Base-by-base conservation (phyloP, 2,113 vertebrate species). In the Andinoacara biseriatus region DNA sequence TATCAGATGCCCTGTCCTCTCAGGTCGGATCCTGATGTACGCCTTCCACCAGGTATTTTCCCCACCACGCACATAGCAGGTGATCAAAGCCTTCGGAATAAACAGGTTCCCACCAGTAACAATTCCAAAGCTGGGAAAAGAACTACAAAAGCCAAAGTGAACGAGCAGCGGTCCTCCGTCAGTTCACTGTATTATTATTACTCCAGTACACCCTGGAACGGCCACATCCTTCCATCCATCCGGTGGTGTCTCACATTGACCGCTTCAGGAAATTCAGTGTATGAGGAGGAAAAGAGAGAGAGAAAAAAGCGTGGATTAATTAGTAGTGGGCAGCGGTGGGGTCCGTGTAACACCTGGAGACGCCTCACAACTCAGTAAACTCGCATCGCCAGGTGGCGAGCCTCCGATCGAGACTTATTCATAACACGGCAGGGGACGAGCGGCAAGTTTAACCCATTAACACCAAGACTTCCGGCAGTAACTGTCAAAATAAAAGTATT, bases 41-140 rank as follows among this genome's bases (percentile, higher is more conserved):
- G 96, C 86, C 96, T 97, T 89, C 95, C 95, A 93, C 95, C 94
- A 95, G 95, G 96, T 96, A 96, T 95, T 94, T 94, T 96, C 96
- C 97, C 95, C 95, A 94, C 94, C 95, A 96, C 93, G 94, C 95
- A 95, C 97, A 97, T 97, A 96, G 96, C 97, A 97, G 87, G 95
- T 86, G 78, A 89, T 58, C 77, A 38, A 22, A 77, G 80, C 67
- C 84, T 29, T 18, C 67, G 61, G 74, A 58, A 78, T 2, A 85
- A 86, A 90, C 89, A 87, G 74, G 89, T 87, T 49, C 77, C 65
- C 76, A 33, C 59, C 78, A 29, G 54, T 10, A 38, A 8, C 20
- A 75, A 65, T 92, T 89, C 94, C 91, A 87, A 29, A 76, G 40
- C 74, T 10, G 18, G 1, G 20, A 33, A 43, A 56, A 83, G 80